Evolutionary conservation across 2,888 invertebrate species (phyloP), one percentile per base, ranked within the genome.

Genomic region (Hipparchia sbordonii): DNA sequence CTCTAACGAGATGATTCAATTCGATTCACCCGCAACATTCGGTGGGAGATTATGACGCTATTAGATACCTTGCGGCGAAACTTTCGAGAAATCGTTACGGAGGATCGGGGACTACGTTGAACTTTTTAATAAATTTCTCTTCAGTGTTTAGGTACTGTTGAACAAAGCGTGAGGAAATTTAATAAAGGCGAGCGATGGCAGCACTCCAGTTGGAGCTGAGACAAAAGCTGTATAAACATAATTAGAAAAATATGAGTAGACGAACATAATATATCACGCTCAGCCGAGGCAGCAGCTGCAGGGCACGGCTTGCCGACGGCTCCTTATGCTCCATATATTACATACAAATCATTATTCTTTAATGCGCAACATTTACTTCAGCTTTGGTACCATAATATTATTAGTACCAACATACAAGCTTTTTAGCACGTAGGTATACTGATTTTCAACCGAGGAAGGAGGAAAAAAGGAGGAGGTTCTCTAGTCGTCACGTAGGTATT

Each of bases 1-100:
- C 89, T 89, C 85, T 82, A 81, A 82, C 80, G 85, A 87, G 88
- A 89, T 89, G 85, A 90, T 90, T 90, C 89, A 88, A 91, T 91
- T 89, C 86, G 85, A 89, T 87, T 88, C 82, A 84, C 83, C 83
- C 80, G 79, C 78, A 80, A 80, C 81, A 84, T 82, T 84, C 78
- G 79, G 74, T 73, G 77, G 75, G 73, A 82, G 81, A 82, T 82
- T 81, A 83, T 84, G 79, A 74, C 79, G 82, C 82, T 80, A 82
- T 86, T 85, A 85, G 82, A 81, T 77, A 79, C 78, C 72, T 80
- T 78, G 75, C 70, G 74, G 78, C 33, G 68, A 45, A 39, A 54
- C 56, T 23, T 33, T 52, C 51, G 23, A 51, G 61, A 65, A 12
- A 45, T 46, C 8, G 69, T 67, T 33, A 12, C 10, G 68, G 54